phyloP scores from a whole-genome alignment of 2,797 vertebrate genomes.

The Halcyon chelicuti region DNA sequence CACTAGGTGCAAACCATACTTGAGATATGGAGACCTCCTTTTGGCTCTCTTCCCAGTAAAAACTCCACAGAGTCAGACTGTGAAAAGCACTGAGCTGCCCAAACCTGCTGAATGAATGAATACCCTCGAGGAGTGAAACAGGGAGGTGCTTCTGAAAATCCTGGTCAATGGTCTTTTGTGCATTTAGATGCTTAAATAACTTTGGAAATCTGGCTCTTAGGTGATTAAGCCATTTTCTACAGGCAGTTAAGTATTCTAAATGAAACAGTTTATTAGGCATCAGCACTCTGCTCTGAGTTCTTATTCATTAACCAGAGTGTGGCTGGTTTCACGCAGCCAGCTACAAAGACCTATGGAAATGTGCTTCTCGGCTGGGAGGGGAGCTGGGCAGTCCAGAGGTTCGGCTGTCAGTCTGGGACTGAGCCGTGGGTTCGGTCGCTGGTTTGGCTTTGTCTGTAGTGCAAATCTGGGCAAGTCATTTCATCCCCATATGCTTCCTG shows the following conservation, averaged over 20 bases:
- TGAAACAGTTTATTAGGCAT: constrained; percentile 46
- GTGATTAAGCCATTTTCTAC: constrained; percentile 41
- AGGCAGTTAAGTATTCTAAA: constrained; percentile 14
- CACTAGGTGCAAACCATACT: neutral
- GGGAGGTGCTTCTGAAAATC: neutral
- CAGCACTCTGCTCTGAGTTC: neutral
- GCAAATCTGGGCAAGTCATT: constrained; percentile 35
- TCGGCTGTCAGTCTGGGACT: neutral
- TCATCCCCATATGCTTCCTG: neutral
- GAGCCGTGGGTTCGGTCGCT: neutral
- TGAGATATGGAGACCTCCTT: neutral
- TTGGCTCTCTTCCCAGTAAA: neutral
- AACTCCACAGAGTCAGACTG: neutral
- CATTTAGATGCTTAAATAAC: neutral
- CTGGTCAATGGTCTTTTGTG: constrained; percentile 5
- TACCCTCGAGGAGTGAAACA: neutral
- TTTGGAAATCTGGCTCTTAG: constrained; percentile 20
- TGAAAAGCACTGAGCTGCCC: neutral
- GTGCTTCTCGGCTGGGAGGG: constrained; percentile 17
- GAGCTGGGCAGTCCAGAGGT: neutral
- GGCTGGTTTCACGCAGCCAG: neutral
- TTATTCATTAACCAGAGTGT: neutral
- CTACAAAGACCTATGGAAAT: neutral
- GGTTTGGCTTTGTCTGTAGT: neutral
- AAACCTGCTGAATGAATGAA: constrained; percentile 14